Percentiles rank a stretch among this genome's conserved stretches.
Evolutionary conservation across 2,113 vertebrate genomes (phyloP).

Genomic region (Hyaena hyaena): DNA sequence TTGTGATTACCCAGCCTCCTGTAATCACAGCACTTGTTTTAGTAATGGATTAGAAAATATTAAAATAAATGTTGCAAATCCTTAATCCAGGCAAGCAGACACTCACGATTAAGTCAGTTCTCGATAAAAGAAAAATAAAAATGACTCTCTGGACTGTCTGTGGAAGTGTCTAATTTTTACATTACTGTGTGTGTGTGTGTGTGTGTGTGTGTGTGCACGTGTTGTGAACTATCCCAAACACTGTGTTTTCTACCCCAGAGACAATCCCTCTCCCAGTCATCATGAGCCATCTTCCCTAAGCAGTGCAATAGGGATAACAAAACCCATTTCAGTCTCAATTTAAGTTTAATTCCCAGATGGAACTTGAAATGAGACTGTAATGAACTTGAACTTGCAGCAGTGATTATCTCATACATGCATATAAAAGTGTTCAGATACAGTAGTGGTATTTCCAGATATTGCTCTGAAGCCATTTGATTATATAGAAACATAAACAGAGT

Average conservation of each 20-base stretch:
- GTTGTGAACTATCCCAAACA: not conserved
- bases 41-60: slow-evolving; percentile 26
- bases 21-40: not conserved
- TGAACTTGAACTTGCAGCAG: slow-evolving; percentile 71
- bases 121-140: not conserved
- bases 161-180: slow-evolving; percentile 31
- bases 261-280: slow-evolving; percentile 60
- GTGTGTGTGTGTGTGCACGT: not conserved
- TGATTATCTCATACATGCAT: slow-evolving; percentile 54
- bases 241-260: slow-evolving; percentile 51
- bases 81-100: not conserved
- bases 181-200: not conserved
- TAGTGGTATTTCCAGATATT: slow-evolving; percentile 5
- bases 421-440: not conserved
- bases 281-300: not conserved
- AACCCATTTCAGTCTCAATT: slow-evolving; percentile 78
- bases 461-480: not conserved
- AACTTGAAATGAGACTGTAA: slow-evolving; percentile 77
- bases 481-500: not conserved
- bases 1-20: not conserved
- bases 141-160: not conserved
- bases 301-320: slow-evolving; percentile 67
- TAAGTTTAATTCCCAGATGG: slow-evolving; percentile 79
- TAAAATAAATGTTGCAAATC: not conserved
- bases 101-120: not conserved